These are phyloP conservation scores for Bugulina stolonifera DNA, from an alignment of 2,888 invertebrate genomes.

Conservation along the genomic window DNA sequence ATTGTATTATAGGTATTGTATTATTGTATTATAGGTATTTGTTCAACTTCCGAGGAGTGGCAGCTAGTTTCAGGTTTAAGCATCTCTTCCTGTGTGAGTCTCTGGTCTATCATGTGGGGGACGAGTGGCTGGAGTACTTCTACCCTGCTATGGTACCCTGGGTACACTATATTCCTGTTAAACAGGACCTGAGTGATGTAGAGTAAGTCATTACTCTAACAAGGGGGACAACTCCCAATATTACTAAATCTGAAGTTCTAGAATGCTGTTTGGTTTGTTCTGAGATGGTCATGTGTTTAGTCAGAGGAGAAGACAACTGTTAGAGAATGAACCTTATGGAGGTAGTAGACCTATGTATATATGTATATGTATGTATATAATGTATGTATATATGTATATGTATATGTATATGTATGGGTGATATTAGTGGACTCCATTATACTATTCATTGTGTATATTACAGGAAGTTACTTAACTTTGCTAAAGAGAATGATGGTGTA, in stretches of 20 bases:
- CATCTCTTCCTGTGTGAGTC: slow-evolving; percentile 89
- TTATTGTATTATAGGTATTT: slow-evolving; percentile 74
- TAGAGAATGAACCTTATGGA: too few relatives aligned
- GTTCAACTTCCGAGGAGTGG: slow-evolving; percentile 93
- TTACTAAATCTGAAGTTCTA: too few relatives aligned
- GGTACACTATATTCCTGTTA: slow-evolving; percentile 89
- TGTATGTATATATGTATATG: neutral
- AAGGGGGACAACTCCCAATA: too few relatives aligned
- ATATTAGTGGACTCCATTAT: slow-evolving; percentile 29
- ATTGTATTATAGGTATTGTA: too few relatives aligned
- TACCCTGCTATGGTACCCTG: slow-evolving; percentile 84
- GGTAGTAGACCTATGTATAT: too few relatives aligned
- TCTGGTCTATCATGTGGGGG: slow-evolving; percentile 85
- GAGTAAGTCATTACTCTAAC: too few relatives aligned
- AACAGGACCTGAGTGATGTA: slow-evolving; percentile 66
- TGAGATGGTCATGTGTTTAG: too few relatives aligned
- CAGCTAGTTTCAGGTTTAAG: slow-evolving; percentile 93
- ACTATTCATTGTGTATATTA: slow-evolving; percentile 28
- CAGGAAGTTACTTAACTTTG: slow-evolving; percentile 68
- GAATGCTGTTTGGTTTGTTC: too few relatives aligned
- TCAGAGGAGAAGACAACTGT: too few relatives aligned
- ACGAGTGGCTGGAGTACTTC: slow-evolving; percentile 92
- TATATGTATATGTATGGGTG: neutral
- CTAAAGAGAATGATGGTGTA: slow-evolving; percentile 67
- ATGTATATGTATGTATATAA: slow-evolving; percentile 4